Percentiles rank a stretch among this genome's conserved stretches.
phyloP scores from a whole-genome alignment of 2,888 invertebrate genomes.

The Halictus ligatus region DNA sequence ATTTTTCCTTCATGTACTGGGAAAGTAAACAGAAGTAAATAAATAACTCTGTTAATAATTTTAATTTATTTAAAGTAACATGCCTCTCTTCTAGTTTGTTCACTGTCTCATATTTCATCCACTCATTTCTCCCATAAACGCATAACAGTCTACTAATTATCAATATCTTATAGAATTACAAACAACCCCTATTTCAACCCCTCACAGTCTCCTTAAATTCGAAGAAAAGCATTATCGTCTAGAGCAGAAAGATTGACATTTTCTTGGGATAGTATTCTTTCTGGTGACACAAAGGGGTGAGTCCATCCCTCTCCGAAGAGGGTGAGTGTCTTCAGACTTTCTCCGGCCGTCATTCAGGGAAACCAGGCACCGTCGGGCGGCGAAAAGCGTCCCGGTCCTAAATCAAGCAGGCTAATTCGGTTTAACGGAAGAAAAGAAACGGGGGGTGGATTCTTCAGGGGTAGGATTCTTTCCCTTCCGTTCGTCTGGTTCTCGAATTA shows the following conservation, averaged over 20 bases:
- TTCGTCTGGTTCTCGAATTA: slow-evolving; percentile 73
- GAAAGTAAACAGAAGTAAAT: too few species aligned
- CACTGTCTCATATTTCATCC: too few species aligned
- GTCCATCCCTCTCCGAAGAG: not conserved
- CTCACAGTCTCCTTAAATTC: not conserved
- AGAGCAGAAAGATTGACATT: not conserved
- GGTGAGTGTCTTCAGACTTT: not conserved
- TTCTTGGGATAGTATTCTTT: not conserved
- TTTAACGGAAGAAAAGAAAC: slow-evolving; percentile 72
- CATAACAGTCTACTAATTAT: not conserved
- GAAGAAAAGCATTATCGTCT: not conserved
- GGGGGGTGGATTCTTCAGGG: slow-evolving; percentile 23
- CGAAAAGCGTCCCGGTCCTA: slow-evolving; percentile 66
- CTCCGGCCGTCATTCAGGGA: not conserved
- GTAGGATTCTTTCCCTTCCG: slow-evolving; percentile 34
- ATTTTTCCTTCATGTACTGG: too few species aligned
- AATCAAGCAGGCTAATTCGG: slow-evolving; percentile 79
- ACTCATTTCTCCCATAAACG: too few species aligned
- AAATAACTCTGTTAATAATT: not conserved
- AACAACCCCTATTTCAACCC: not conserved
- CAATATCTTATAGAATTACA: not conserved
- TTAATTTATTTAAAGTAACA: too few species aligned
- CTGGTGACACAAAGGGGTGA: not conserved
- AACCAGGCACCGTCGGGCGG: not conserved
- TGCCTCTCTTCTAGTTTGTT: too few species aligned